Evolutionary conservation across 2,113 vertebrate species (phyloP).

Genomic region (Peucedramus taeniatus): DNA sequence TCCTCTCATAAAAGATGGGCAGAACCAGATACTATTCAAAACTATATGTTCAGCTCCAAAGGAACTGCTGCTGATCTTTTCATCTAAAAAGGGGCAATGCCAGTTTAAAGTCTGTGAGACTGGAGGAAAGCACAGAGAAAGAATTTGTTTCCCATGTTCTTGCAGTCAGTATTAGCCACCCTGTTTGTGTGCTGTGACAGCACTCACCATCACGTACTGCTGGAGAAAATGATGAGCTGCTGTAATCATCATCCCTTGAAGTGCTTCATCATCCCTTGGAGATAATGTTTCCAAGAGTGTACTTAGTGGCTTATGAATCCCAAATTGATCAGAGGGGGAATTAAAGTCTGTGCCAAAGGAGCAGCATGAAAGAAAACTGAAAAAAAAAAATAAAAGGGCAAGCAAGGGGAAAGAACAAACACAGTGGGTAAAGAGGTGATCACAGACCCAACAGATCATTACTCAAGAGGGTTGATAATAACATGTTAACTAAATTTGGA

Average conservation of each 20-base stretch:
- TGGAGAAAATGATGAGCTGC: constrained; percentile 3
- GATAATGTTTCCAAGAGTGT: not conserved
- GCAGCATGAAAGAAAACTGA: not conserved
- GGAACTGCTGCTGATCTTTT: not conserved
- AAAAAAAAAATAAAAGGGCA: not conserved
- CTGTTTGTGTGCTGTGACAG: not conserved
- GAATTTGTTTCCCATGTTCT: not conserved
- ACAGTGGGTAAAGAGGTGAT: not conserved
- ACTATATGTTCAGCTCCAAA: not conserved
- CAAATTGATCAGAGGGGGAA: not conserved
- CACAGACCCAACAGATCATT: not conserved
- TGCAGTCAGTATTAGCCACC: not conserved
- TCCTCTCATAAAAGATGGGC: not conserved
- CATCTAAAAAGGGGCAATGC: not conserved
- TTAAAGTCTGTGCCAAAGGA: not conserved
- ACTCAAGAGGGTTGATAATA: not conserved
- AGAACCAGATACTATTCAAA: not conserved
- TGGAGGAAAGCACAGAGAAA: not conserved
- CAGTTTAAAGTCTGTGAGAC: not conserved
- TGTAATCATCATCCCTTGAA: constrained; percentile 16
- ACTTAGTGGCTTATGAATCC: constrained; percentile 2
- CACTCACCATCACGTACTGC: not conserved
- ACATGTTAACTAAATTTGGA: not conserved
- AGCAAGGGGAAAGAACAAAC: not conserved
- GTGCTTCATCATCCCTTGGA: constrained; percentile 13